Evolutionary conservation across 2,888 invertebrate genomes (phyloP).

Genomic region (Druceiella hillmani): DNA sequence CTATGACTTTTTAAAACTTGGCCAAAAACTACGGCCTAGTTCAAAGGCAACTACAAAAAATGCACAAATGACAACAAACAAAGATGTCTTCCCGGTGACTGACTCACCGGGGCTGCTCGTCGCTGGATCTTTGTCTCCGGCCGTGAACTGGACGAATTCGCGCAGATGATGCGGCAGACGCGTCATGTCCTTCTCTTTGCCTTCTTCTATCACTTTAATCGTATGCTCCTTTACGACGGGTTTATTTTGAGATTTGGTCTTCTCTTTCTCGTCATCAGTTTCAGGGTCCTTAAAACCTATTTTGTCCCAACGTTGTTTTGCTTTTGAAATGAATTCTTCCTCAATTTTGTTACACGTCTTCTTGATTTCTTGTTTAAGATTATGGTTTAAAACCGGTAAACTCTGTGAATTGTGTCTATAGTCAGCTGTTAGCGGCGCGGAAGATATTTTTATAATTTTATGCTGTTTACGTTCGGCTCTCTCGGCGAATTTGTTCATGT

Average conservation of each 20-base stretch:
- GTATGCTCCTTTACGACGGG: slow-evolving; percentile 45
- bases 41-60: slow-evolving; percentile 45
- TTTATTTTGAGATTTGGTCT: slow-evolving; percentile 32
- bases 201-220: slow-evolving; percentile 62
- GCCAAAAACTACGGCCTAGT: too few relatives aligned
- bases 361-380: slow-evolving; percentile 31
- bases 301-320: slow-evolving; percentile 65
- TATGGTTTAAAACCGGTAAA: slow-evolving; percentile 29
- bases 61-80: slow-evolving; percentile 48
- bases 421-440: slow-evolving; percentile 34
- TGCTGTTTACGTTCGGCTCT: slow-evolving; percentile 72
- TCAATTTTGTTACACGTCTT: slow-evolving; percentile 55
- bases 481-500: slow-evolving; percentile 71
- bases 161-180: slow-evolving; percentile 71
- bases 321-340: slow-evolving; percentile 72
- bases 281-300: slow-evolving; percentile 63
- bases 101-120: slow-evolving; percentile 50
- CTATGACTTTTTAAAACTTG: too few relatives aligned
- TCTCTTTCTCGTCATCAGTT: slow-evolving; percentile 52
- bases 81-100: slow-evolving; percentile 36
- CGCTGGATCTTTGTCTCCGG: slow-evolving; percentile 48
- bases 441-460: slow-evolving; percentile 75
- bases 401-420: slow-evolving; percentile 38
- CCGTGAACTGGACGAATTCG: slow-evolving; percentile 67
- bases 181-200: slow-evolving; percentile 54